Evolutionary conservation across 2,888 invertebrate genomes (phyloP).

Genomic region (Malthinus flaveolus): DNA sequence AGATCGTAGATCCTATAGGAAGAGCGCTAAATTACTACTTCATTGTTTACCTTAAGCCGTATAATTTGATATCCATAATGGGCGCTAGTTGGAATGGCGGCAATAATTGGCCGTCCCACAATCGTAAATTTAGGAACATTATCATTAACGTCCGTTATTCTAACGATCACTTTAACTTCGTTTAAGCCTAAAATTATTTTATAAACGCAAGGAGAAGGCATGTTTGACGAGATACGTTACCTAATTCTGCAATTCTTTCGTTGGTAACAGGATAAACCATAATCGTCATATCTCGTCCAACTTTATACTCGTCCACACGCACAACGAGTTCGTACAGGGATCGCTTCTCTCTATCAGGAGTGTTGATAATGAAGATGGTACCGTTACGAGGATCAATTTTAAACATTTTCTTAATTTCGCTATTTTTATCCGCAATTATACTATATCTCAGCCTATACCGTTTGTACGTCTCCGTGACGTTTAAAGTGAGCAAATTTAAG

Average conservation of each 20-base stretch:
- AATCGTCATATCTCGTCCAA: conserved; percentile 70
- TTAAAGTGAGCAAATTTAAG: conserved; percentile 72
- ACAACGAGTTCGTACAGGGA: conserved; percentile 66
- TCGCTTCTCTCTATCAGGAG: conserved; percentile 74
- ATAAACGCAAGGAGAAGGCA: no score
- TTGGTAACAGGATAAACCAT: conserved; percentile 78
- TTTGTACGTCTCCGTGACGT: conserved; percentile 70
- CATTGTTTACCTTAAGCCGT: conserved; percentile 63
- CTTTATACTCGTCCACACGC: conserved; percentile 58
- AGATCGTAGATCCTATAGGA: no score
- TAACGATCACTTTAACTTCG: conserved; percentile 78
- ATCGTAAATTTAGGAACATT: conserved; percentile 78
- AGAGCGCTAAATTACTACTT: not conserved
- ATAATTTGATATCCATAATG: conserved; percentile 82
- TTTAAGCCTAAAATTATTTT: conserved; percentile 55
- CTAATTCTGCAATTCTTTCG: conserved; percentile 71
- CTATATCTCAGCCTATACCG: conserved; percentile 68
- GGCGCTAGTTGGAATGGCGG: conserved; percentile 80
- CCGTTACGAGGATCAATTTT: conserved; percentile 77
- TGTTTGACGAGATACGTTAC: no score
- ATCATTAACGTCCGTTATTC: conserved; percentile 81
- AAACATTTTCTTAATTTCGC: conserved; percentile 65
- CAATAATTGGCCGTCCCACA: conserved; percentile 77
- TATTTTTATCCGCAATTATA: conserved; percentile 64
- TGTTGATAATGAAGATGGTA: conserved; percentile 70